phyloP scores from a whole-genome alignment of 2,113 vertebrate genomes.

The Microcebus tavaratra region DNA sequence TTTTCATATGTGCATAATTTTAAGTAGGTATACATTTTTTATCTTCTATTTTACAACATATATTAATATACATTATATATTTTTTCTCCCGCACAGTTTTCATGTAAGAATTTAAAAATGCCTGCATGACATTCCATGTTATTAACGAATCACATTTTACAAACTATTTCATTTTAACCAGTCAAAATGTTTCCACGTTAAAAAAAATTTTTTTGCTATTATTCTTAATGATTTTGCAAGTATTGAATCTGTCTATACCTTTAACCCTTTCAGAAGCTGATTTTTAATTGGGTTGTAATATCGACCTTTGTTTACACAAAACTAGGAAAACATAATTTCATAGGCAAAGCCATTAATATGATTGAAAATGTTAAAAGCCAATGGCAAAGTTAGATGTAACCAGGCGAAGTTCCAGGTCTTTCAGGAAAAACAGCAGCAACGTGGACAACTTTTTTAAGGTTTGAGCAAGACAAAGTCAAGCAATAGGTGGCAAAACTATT shows the following conservation, averaged over 20 bases:
- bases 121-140: not conserved
- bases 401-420: not conserved
- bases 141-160: not conserved
- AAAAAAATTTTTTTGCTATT: not conserved
- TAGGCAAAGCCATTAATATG: not conserved
- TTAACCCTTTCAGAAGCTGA: not conserved
- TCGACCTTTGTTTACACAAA: not conserved
- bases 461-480: not conserved
- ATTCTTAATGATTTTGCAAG: not conserved
- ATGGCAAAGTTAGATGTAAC: not conserved
- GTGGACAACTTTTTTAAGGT: not conserved
- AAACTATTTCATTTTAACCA: not conserved
- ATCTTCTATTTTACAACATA: not conserved
- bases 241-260: not conserved
- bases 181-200: not conserved
- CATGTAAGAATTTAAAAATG: not conserved
- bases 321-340: not conserved
- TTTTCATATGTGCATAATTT: not conserved
- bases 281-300: not conserved
- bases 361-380: not conserved
- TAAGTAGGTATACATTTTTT: not conserved
- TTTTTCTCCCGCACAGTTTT: not conserved
- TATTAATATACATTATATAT: not conserved
- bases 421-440: not conserved
- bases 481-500: not conserved